A percentile compares a stretch with the other conserved stretches of the same genome.
phyloP scores from a whole-genome alignment of 2,113 vertebrate species.

The Piprites chloris region DNA sequence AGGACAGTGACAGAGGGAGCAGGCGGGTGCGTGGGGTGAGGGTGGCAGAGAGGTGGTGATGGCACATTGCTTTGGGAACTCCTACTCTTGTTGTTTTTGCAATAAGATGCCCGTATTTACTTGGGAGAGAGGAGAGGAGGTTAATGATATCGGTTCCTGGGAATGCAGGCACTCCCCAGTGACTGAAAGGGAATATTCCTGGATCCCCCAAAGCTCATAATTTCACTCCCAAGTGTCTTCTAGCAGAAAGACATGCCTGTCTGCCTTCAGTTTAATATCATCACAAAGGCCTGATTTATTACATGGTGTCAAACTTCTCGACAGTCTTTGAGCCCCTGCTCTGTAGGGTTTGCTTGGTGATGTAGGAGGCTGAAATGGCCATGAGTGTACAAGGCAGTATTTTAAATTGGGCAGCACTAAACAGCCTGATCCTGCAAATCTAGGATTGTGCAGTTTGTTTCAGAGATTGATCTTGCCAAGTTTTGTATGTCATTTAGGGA shows the following conservation, averaged over 20 bases:
- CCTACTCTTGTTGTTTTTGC: conserved; percentile 52
- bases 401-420: background rate
- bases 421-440: background rate
- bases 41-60: background rate
- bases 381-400: background rate
- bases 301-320: background rate
- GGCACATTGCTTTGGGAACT: conserved; percentile 24
- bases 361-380: background rate
- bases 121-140: conserved; percentile 36
- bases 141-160: conserved; percentile 38
- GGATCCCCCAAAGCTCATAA: background rate
- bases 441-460: background rate
- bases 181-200: conserved; percentile 51
- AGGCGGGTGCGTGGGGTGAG: background rate
- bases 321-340: background rate
- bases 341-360: background rate
- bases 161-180: conserved; percentile 39
- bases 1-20: background rate
- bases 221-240: conserved; percentile 21
- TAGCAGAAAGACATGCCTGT: conserved; percentile 2
- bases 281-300: conserved; percentile 37
- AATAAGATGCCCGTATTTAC: conserved; percentile 39
- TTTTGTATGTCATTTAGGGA: background rate
- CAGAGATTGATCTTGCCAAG: background rate
- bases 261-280: background rate